Percentiles rank a stretch among this genome's conserved stretches.
phyloP scores from a whole-genome alignment of 2,797 vertebrate genomes.

The Rallus crepitans region DNA sequence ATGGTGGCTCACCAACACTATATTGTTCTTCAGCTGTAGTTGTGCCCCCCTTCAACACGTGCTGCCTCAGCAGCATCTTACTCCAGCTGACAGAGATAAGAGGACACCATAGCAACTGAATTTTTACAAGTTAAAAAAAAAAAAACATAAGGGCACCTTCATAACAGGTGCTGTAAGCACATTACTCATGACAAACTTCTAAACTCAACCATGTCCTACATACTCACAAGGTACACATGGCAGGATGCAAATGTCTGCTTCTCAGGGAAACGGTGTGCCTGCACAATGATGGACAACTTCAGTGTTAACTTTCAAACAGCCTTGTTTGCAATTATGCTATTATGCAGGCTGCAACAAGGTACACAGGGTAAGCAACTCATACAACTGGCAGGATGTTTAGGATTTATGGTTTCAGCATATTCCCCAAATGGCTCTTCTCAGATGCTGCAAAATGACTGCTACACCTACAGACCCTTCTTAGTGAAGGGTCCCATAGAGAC shows the following conservation, averaged over 20 bases:
- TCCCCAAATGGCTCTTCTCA: neutral
- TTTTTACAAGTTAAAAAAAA: no score
- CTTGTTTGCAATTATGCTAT: neutral
- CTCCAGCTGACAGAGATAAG: neutral
- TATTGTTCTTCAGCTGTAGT: neutral
- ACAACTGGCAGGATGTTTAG: neutral
- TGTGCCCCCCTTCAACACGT: neutral
- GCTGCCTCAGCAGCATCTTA: neutral
- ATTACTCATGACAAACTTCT: neutral
- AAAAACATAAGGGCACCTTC: neutral
- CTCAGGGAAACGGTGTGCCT: neutral
- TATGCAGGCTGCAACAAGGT: neutral
- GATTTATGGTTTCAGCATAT: neutral
- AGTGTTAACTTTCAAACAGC: neutral
- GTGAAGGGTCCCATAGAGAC: neutral
- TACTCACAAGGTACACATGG: neutral
- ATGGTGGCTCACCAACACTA: neutral
- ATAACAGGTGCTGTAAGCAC: neutral
- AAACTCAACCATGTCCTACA: neutral
- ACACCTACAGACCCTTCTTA: neutral
- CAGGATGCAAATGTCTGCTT: neutral
- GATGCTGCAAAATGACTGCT: neutral
- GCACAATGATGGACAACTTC: neutral
- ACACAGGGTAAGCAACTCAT: neutral
- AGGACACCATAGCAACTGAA: neutral